Conservation (phyloP, 2,113 vertebrate genomes). For the Ptychochromis oligacanthus region DNA sequence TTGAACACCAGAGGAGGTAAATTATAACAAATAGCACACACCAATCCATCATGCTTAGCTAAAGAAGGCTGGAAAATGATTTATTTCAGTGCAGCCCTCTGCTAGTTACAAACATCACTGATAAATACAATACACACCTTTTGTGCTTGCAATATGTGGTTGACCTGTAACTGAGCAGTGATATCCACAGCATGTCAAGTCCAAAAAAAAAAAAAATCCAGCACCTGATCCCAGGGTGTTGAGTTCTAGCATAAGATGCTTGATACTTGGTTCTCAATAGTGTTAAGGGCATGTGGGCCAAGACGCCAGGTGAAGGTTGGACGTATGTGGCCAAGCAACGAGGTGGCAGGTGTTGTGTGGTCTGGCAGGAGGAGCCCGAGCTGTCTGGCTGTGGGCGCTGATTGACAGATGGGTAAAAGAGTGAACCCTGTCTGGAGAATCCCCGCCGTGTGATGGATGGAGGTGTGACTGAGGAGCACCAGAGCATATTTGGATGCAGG, state of each 20-base stretch:
- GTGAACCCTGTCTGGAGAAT: conserved; percentile 49
- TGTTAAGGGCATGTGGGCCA: background rate
- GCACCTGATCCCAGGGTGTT: no score
- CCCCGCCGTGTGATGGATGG: conserved; percentile 64
- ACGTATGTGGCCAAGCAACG: conserved; percentile 7
- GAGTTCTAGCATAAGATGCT: background rate
- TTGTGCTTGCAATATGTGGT: background rate
- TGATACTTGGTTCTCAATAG: background rate
- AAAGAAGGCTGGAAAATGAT: background rate
- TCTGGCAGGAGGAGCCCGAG: conserved; percentile 33
- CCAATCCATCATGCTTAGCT: conserved; percentile 13
- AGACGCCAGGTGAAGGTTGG: conserved; percentile 20
- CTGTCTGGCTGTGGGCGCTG: conserved; percentile 53
- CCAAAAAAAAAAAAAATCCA: background rate
- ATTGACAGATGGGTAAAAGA: conserved; percentile 65
- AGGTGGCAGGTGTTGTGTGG: conserved; percentile 60
- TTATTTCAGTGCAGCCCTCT: background rate
- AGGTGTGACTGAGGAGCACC: conserved; percentile 46
- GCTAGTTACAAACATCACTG: background rate
- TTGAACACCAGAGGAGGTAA: conserved; percentile 19
- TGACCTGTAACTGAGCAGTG: background rate
- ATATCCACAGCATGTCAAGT: background rate
- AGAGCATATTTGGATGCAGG: conserved; percentile 51
- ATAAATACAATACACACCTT: background rate
- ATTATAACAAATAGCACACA: background rate